Base-by-base conservation (phyloP, 2,113 vertebrate species). In the Polypterus senegalus region DNA sequence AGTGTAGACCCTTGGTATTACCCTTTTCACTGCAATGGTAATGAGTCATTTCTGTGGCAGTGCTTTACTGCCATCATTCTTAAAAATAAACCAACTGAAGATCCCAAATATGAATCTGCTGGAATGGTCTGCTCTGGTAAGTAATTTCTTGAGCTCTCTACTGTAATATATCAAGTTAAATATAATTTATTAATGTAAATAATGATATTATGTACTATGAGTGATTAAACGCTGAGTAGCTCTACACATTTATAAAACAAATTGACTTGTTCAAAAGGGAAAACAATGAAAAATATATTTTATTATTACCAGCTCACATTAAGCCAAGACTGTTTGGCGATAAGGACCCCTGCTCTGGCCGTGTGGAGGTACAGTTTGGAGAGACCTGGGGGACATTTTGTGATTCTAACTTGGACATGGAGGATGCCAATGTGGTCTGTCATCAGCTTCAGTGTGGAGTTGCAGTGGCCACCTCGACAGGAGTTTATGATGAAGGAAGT, bases 331-430 rank as follows among this genome's bases (percentile, higher is more conserved):
- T 82, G 66, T 61, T 51, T 8, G 49, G 62, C 0, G 62, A 73
- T 65, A 70, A 61, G 45, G 56, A 67, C 1, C 3, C 0, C 0
- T 80, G 77, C 27, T 66, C 64, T 1, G 77, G 76, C 9, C 73
- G 74, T 65, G 78, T 77, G 51, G 77, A 77, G 52, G 11, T 77
- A 10, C 60, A 70, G 1, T 61, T 72, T 4, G 51, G 46, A 5
- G 69, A 63, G 5, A 1, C 7, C 2, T 74, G 77, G 76, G 67
- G 76, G 0, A n/a, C 64, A 5, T 64, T 78, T 43, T 79, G 77
- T 61, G 69, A 9, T 56, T 71, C 71, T 43, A 64, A 5, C 1
- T 79, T 75, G 77, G 63, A 73, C 27, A 46, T 72, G 5, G 59
- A 46, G 2, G 68, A 81, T 0, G 64, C 73, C 43, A 74, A 77